Conservation (phyloP, 2,888 invertebrate species). For the Craniophora ligustri region DNA sequence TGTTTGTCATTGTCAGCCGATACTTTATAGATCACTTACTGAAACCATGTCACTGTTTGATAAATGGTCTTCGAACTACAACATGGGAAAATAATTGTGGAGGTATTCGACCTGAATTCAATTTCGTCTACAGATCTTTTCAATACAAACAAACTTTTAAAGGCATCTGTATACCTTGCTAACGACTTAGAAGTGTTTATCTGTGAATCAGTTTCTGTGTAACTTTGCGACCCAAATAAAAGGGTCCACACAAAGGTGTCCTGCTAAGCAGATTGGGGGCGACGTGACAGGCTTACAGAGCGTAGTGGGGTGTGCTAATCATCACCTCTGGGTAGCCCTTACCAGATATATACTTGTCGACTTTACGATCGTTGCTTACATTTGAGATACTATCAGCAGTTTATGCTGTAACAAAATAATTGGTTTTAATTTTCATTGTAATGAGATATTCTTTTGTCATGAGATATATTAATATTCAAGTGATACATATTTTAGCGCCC, state of each 20-base stretch:
- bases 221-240: constrained; percentile 78
- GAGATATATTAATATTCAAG: too few relatives aligned
- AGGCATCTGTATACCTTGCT: constrained; percentile 62
- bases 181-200: constrained; percentile 72
- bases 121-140: constrained; percentile 18
- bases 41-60: constrained; percentile 34
- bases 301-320: constrained; percentile 68
- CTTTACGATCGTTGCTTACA: constrained; percentile 43
- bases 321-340: constrained; percentile 59
- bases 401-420: constrained; percentile 4
- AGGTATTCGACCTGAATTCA: constrained; percentile 25
- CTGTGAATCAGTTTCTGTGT: constrained; percentile 78
- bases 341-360: constrained; percentile 63
- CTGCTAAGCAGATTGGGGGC: constrained; percentile 82
- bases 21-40: constrained; percentile 37
- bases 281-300: constrained; percentile 79
- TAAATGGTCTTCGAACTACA: constrained; percentile 14
- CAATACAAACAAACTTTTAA: constrained; percentile 38
- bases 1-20: constrained; percentile 60
- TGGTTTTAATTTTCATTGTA: constrained; percentile 22
- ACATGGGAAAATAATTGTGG: constrained; percentile 1
- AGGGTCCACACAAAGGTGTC: constrained; percentile 80
- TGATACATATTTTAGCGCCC: too few relatives aligned
- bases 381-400: constrained; percentile 1
- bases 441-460: too few relatives aligned